Evolutionary conservation across 2,113 vertebrate genomes (phyloP), one percentile per base, ranked within the genome.

Genomic region (Lynx canadensis): DNA sequence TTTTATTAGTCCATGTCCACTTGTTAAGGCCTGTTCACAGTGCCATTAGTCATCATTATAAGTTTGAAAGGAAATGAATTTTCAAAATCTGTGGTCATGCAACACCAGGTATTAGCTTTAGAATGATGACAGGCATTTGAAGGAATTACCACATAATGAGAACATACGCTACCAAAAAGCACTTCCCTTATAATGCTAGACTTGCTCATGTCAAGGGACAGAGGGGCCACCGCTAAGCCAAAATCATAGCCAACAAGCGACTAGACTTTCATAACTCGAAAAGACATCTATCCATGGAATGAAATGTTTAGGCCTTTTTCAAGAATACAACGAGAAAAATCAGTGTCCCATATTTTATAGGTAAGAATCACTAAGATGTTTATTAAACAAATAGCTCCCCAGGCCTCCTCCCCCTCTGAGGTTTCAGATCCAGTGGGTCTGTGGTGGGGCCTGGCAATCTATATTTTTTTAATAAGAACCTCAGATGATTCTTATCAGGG

Each of bases 21-120:
- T 95, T 97, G 87, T 91, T 95, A 97, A 68, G 74, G 80, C 65
- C 85, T 69, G 78, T 76, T 97, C 89, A 91, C 21, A 73, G 41
- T 88, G 50, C 80, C 89, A 91, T 97, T 82, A 85, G 73, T 96
- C 94, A 91, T 96, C 89, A 85, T 71, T 74, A 1, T 87, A 97
- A 88, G 92, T 93, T 69, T 90, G 89, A 89, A 97, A 91, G 87
- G 90, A 97, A 98, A 96, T 97, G 89, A 98, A 96, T 60, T 95
- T 97, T 92, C 95, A 82, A 93, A 93, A 78, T 84, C 86, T 95
- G 48, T 93, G 66, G 88, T 96, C 63, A 68, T 48, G 91, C n/a
- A 94, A 86, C 23, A 73, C 63, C 69, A 97, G 84, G 55, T 94
- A 96, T 82, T 63, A 83, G 92, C 81, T 87, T 97, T 66, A 95